Evolutionary conservation across 2,113 vertebrate genomes (phyloP).

Genomic region (Tachuris rubrigastra): DNA sequence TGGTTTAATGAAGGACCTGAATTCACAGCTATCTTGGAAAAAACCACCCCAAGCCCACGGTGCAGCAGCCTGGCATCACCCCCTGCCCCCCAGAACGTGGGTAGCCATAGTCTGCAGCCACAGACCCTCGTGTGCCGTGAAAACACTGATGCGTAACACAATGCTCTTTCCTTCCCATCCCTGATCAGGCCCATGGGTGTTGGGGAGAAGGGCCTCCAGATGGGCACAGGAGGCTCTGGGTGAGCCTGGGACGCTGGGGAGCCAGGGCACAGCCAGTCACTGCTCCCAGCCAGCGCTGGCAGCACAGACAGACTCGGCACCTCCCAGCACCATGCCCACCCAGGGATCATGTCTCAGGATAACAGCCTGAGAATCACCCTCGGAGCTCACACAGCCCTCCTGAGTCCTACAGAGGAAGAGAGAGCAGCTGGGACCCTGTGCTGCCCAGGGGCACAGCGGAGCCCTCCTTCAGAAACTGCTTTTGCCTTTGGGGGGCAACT

Average conservation of each 20-base stretch:
- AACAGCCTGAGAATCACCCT: not conserved
- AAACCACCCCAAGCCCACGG: not conserved
- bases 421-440: accelerated
- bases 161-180: accelerated
- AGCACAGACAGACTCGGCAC: not conserved
- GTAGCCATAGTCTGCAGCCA: not conserved
- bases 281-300: not conserved
- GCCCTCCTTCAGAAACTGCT: not conserved
- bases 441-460: not conserved
- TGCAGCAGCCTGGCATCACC: not conserved
- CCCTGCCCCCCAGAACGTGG: not conserved
- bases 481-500: not conserved
- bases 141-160: accelerated
- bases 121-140: accelerated
- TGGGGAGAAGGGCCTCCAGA: not conserved
- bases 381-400: not conserved
- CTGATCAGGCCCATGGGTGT: accelerated
- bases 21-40: not conserved
- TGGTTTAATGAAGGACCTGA: not conserved
- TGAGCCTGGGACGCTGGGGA: accelerated
- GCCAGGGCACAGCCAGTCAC: not conserved
- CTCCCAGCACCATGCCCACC: not conserved
- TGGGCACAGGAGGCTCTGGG: not conserved
- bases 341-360: not conserved
- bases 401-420: accelerated